Evolutionary conservation across 2,888 invertebrate species (phyloP).

Genomic region (Electrophaes corylata): DNA sequence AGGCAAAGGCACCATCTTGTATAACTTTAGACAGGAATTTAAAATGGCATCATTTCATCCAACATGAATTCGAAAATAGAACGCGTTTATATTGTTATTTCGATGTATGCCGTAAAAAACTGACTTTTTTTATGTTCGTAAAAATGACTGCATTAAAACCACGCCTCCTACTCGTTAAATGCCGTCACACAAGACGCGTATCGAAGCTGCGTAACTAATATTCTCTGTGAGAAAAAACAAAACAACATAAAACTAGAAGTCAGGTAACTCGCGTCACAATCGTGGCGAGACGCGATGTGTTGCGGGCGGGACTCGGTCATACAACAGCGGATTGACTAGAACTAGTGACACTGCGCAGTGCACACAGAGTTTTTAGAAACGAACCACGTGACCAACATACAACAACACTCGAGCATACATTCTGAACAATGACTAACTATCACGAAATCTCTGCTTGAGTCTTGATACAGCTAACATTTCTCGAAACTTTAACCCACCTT

Average conservation of each 20-base stretch:
- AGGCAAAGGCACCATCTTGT: conserved; percentile 7
- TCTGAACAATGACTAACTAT: background rate
- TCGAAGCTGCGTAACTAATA: conserved; percentile 63
- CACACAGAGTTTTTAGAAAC: conserved; percentile 8
- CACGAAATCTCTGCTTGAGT: too few relatives aligned
- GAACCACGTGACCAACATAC: background rate
- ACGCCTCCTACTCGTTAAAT: conserved; percentile 22
- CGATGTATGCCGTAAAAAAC: background rate
- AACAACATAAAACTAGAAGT: conserved; percentile 61
- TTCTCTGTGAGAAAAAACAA: conserved; percentile 58
- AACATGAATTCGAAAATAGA: background rate
- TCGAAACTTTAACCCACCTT: background rate
- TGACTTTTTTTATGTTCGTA: too few relatives aligned
- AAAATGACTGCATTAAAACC: conserved; percentile 3
- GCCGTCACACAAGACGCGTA: conserved; percentile 47
- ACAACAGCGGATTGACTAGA: conserved; percentile 35
- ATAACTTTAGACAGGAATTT: background rate
- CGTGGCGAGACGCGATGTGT: conserved; percentile 27
- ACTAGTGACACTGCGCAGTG: conserved; percentile 28
- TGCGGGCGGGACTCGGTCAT: conserved; percentile 29
- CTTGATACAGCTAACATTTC: too few relatives aligned
- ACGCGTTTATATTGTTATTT: background rate
- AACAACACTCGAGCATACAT: background rate
- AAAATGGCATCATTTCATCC: conserved; percentile 5
- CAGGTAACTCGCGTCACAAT: conserved; percentile 67